These are phyloP conservation scores for Cecidostiba fungosa DNA, from an alignment of 2,888 invertebrate species.

Conservation along the genomic window DNA sequence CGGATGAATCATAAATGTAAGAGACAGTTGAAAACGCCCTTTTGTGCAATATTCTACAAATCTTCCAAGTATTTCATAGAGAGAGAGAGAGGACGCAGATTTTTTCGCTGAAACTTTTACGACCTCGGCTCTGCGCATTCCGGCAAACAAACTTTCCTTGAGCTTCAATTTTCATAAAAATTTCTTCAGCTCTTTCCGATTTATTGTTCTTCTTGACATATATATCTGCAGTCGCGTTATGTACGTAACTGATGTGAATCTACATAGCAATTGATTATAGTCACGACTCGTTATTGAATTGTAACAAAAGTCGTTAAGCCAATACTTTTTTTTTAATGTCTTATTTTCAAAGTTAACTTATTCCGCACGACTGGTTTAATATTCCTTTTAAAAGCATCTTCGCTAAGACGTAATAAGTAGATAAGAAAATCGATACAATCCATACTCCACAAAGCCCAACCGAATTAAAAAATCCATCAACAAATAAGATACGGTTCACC, in stretches of 20 bases:
- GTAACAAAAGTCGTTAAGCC: no score
- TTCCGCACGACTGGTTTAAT: no score
- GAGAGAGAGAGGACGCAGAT: neutral
- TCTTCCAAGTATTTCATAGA: neutral
- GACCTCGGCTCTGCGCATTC: neutral
- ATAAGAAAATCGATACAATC: no score
- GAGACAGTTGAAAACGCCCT: neutral
- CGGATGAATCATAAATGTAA: slow-evolving; percentile 27
- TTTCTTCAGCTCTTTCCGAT: neutral
- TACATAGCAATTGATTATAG: no score
- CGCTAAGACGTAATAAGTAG: no score
- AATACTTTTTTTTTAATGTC: no score
- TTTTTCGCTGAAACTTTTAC: slow-evolving; percentile 15
- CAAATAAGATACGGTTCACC: neutral
- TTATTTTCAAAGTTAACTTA: no score
- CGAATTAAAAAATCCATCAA: neutral
- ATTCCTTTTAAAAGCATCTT: no score
- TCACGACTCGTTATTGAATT: no score
- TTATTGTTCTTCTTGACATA: neutral
- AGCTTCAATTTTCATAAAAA: neutral
- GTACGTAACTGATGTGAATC: no score
- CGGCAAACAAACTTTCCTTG: neutral
- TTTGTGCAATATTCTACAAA: neutral
- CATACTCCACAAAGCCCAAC: neutral
- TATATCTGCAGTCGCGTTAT: neutral